Evolutionary conservation across 35 echinoderm and acorn worm species (phyloP).

Genomic region (Amphiura filiformis): DNA sequence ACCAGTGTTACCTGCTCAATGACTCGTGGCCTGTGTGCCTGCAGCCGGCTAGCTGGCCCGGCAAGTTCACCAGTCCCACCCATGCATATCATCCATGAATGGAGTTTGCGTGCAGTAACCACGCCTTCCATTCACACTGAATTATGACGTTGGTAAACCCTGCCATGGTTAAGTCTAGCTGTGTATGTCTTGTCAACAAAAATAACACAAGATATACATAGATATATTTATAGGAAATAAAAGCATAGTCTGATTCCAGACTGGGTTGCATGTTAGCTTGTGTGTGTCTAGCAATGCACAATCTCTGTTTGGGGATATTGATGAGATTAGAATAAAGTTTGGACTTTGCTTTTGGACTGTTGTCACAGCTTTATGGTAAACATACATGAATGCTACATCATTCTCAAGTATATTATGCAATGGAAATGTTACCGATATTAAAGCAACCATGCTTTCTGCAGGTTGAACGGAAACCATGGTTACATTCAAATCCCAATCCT

Average conservation of each 20-base stretch:
- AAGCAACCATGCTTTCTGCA: not conserved
- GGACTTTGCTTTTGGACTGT: not conserved
- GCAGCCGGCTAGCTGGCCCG: too few species aligned
- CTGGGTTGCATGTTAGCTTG: not conserved
- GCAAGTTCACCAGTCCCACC: not conserved
- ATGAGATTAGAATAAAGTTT: slow-evolving; percentile 1
- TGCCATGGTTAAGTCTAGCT: too few species aligned
- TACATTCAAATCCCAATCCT: not conserved
- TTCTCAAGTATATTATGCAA: not conserved
- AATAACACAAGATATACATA: not conserved
- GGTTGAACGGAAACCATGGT: not conserved
- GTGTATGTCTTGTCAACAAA: not conserved
- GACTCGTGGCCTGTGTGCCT: too few species aligned
- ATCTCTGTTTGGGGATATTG: too few species aligned
- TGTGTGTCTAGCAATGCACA: not conserved
- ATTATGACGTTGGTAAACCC: not conserved
- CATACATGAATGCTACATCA: not conserved
- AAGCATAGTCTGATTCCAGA: not conserved
- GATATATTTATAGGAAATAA: not conserved
- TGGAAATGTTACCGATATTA: not conserved
- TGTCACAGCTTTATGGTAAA: not conserved
- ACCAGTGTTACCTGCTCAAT: too few species aligned
- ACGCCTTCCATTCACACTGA: not conserved
- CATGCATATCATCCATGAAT: slow-evolving; percentile 6
- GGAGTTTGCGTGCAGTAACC: not conserved